Evolutionary conservation across 2,888 invertebrate species (phyloP), one percentile per base, ranked within the genome.

Genomic region (Acrobasis suavella): DNA sequence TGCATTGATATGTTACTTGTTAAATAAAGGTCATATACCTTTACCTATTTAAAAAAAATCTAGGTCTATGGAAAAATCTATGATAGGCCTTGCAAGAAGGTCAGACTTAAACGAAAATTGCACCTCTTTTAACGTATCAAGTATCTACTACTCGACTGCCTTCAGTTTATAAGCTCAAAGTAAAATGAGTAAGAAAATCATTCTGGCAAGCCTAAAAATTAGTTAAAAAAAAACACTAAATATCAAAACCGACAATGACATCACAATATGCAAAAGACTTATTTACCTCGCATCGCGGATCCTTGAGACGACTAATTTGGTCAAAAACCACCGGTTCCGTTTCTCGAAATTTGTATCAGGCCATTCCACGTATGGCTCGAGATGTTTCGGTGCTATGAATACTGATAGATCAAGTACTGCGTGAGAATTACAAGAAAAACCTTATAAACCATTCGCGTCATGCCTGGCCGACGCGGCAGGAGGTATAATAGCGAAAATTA

Each of bases 291-390:
- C 69, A 74, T 78, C 70, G 75, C 76, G 62, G 52, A 78, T 75
- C 86, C 88, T 87, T 86, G 89, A 83, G 77, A 78, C 80, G 73
- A 74, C 80, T 81, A 83, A 89, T 85, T 87, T 83, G 80, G 75
- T 72, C 73, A 75, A 78, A 75, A 75, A 77, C 70, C 68, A 71
- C 69, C 68, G 76, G 81, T 83, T 81, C 82, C 78, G 80, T 77
- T 89, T 85, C 85, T 84, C 69, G 80, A 82, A 86, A 86, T 80
- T 76, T 73, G 74, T 73, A 76, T 68, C 76, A 75, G 80, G 77
- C 72, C 74, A 77, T 84, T 85, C 83, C 79, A 77, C 75, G 82
- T 84, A 87, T 72, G 66, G 68, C 72, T 67, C 70, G 70, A 83
- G 84, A 85, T 86, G 83, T 50, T 67, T 62, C 54, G 55, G 67